Base-by-base conservation (phyloP, 2,113 vertebrate genomes). In the Plecotus auritus region DNA sequence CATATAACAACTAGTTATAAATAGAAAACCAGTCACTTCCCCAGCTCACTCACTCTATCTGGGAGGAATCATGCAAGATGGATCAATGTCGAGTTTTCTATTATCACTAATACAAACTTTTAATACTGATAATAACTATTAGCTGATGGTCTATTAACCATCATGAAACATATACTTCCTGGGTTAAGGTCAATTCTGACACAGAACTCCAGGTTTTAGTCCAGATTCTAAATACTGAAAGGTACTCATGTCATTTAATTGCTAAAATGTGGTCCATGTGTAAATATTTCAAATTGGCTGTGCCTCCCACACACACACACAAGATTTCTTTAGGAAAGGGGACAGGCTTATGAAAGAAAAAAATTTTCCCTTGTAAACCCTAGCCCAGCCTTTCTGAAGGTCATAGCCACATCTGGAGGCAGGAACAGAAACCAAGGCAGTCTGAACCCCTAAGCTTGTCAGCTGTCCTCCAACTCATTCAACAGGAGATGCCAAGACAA, bases 271-370 rank as follows among this genome's bases (percentile, higher is more conserved):
- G 26, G 66, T 74, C n/a, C 28, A 16, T 16, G n/a, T 78, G 35
- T 74, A 88, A 96, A 76, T 82, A 78, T 86, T 91, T 90, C 82
- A 77, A 88, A 95, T 88, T 88, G 64, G 22, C 77, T 76, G 76
- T 64, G 51, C 11, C 83, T 35, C 66, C 42, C 73, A 35, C 47
- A 16, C 49, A 7, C 42, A 42, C 42, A 42, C 13, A 9, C 59
- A 61, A 88, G 56, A n/a, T 94, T 56, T 80, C 66, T 66, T 85
- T 67, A 73, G 51, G n/a, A 61, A 93, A 78, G 83, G 32, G 22
- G 87, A 2, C 32, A 56, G 42, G 9, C 14, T 69, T n/a, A 8
- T 17, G 30, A 42, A 17, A 91, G 77, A 89, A 26, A 37, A 93
- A 59, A 51, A 51, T 17, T 13, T n/a, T 12, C 42, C 3, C 56